Percentiles rank a stretch among this genome's conserved stretches.
Evolutionary conservation across 1,140 invertebrate genomes (phyloP).

Genomic region (Oscheius sp.): DNA sequence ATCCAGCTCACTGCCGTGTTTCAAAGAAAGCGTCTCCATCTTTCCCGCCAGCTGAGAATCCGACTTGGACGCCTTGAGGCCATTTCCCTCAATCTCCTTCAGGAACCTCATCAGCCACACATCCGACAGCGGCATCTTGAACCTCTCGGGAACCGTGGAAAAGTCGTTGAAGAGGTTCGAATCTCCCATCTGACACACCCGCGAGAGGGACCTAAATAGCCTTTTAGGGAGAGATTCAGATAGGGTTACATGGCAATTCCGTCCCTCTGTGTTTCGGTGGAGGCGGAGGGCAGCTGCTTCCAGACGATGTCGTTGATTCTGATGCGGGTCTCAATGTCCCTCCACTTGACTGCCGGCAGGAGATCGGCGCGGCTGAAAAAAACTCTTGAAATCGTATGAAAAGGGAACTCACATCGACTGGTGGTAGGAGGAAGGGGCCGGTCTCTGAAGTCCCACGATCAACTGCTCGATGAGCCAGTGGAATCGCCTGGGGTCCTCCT

Average conservation of each 20-base stretch:
- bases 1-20: not conserved
- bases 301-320: not conserved
- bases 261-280: not conserved
- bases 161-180: not conserved
- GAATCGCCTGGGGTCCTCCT: not conserved
- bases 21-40: not conserved
- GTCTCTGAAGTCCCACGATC: not conserved
- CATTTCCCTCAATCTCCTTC: not conserved
- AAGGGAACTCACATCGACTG: not conserved
- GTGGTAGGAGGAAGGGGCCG: not conserved
- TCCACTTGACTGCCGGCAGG: not conserved
- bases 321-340: not conserved
- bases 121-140: not conserved
- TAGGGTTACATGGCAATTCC: not conserved
- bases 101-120: not conserved
- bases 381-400: not conserved
- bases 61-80: not conserved
- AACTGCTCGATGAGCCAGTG: not conserved
- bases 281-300: not conserved
- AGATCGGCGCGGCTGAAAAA: not conserved
- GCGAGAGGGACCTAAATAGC: too few relatives aligned
- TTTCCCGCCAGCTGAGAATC: not conserved
- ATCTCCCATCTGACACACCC: not conserved
- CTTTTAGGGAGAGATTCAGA: too few relatives aligned
- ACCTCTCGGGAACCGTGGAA: not conserved